phyloP scores from a whole-genome alignment of 92 coral and sea anemone genomes.

The Plumapathes pennacea region DNA sequence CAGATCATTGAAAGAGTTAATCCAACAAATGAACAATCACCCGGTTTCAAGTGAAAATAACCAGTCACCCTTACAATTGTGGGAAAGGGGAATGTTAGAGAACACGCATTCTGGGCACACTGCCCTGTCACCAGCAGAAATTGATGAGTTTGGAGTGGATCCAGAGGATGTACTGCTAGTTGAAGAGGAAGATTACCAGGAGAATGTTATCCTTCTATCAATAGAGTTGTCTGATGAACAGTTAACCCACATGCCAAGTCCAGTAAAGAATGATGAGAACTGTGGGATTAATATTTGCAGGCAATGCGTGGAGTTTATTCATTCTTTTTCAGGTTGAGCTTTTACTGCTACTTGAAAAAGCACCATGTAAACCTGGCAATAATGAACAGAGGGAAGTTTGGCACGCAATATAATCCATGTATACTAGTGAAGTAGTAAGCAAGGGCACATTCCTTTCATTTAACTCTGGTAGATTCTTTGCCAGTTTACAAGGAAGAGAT shows the following conservation, averaged over 20 bases:
- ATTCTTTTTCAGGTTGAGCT: no score
- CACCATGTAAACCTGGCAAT: no score
- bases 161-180: conserved; percentile 7
- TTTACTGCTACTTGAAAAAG: no score
- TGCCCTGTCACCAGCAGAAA: conserved; percentile 12
- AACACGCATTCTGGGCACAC: conserved; percentile 24
- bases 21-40: conserved; percentile 19
- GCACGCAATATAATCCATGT: no score
- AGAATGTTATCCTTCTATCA: conserved; percentile 9
- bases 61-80: no score
- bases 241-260: conserved; percentile 9
- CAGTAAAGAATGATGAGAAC: conserved; percentile 20
- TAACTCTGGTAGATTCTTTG: no score
- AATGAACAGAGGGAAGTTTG: no score
- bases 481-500: no score
- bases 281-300: conserved; percentile 4
- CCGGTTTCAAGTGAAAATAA: conserved; percentile 36
- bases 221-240: conserved; percentile 8
- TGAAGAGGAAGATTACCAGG: conserved; percentile 30
- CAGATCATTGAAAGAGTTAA: conserved; percentile 11
- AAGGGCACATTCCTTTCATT: no score
- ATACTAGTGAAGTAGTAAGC: no score
- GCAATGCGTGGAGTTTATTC: conserved; percentile 19
- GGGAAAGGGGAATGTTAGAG: conserved; percentile 28
- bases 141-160: conserved; percentile 24